A percentile compares a stretch with the other conserved stretches of the same genome.
Evolutionary conservation across 2,888 invertebrate genomes (phyloP).

Genomic region (Rhaphigaster nebulosa): DNA sequence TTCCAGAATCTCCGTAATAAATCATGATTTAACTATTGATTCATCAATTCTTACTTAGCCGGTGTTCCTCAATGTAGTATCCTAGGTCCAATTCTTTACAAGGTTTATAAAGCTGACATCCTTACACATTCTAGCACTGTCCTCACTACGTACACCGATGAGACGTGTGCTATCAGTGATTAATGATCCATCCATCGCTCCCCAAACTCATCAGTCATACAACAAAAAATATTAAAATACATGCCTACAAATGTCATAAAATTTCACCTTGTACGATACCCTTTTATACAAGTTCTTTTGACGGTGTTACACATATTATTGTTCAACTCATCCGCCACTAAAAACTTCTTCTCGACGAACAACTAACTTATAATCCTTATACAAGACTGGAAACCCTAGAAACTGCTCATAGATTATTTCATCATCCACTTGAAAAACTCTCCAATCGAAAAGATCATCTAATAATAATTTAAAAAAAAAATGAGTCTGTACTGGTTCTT

Average conservation of each 20-base stretch:
- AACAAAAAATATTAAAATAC: not conserved
- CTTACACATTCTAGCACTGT: not conserved
- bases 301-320: not conserved
- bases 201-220: not conserved
- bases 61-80: not conserved
- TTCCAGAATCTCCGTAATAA: not conserved
- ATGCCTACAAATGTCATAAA: not conserved
- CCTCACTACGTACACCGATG: not conserved
- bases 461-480: too few relatives aligned
- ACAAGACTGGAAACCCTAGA: too few relatives aligned
- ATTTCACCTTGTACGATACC: not conserved
- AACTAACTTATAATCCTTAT: too few relatives aligned
- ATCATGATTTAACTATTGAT: not conserved
- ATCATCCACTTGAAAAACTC: too few relatives aligned
- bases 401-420: too few relatives aligned
- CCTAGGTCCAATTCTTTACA: not conserved
- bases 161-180: conserved; percentile 19
- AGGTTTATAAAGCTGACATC: not conserved
- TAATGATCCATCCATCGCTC: not conserved
- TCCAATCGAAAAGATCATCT: too few relatives aligned
- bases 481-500: too few relatives aligned
- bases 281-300: not conserved
- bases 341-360: too few relatives aligned
- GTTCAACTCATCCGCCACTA: too few relatives aligned
- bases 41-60: not conserved